phyloP scores from a whole-genome alignment of 2,113 vertebrate genomes.

The Chinchilla lanigera region DNA sequence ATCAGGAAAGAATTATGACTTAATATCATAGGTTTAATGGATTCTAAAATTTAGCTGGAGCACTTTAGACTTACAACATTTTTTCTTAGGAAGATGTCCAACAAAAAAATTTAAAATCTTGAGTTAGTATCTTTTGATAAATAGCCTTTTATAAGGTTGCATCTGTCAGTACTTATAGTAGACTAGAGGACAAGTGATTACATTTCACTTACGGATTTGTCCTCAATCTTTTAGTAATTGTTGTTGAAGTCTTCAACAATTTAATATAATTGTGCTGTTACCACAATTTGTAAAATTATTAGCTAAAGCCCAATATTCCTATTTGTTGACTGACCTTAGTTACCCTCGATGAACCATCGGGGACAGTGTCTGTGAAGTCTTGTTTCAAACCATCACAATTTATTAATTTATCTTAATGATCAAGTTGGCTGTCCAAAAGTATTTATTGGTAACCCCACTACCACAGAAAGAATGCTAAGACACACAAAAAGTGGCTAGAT shows the following conservation, averaged over 20 bases:
- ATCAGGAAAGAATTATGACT: conserved; percentile 43
- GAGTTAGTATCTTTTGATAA: conserved; percentile 40
- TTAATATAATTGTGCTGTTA: conserved; percentile 55
- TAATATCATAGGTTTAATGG: conserved; percentile 44
- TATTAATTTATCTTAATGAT: conserved; percentile 54
- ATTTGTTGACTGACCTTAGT: background rate
- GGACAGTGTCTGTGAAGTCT: background rate
- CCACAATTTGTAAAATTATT: conserved; percentile 66
- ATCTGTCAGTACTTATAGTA: conserved; percentile 60
- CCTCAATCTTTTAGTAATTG: conserved; percentile 46
- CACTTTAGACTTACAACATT: conserved; percentile 25
- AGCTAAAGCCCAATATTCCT: conserved; percentile 38
- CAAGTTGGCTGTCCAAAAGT: conserved; percentile 9
- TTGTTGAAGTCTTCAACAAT: conserved; percentile 35
- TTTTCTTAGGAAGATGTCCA: conserved; percentile 55
- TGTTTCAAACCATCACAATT: conserved; percentile 17
- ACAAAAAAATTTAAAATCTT: conserved; percentile 48
- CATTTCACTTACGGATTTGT: background rate
- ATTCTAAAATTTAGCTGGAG: conserved; percentile 57
- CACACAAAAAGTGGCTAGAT: background rate
- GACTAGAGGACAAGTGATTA: background rate
- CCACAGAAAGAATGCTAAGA: background rate
- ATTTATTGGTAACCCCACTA: background rate
- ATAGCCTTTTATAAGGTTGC: conserved; percentile 45
- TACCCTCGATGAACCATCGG: background rate